Percentiles rank a stretch among this genome's conserved stretches.
Conservation (phyloP, 1,140 invertebrate genomes). For the Aplysia californica region DNA sequence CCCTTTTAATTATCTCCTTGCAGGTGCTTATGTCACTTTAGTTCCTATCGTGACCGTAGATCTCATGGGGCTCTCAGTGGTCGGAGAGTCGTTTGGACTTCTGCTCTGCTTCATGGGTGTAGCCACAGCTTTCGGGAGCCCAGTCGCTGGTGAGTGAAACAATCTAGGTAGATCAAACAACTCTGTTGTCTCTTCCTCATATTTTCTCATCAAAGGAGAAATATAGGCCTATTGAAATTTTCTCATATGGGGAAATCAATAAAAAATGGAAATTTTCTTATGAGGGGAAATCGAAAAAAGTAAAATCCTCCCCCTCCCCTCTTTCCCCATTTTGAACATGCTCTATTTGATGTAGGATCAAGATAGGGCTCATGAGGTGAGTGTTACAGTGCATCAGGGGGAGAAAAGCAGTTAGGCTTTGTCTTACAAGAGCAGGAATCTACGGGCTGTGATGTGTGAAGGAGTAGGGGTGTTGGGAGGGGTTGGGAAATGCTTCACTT, state of each 20-base stretch:
- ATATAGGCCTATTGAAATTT: not conserved
- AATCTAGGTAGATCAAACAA: not conserved
- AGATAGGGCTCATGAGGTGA: no score
- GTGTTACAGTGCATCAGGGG: no score
- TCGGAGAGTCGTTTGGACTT: not conserved
- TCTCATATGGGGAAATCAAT: not conserved
- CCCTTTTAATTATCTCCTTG: no score
- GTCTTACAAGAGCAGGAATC: no score
- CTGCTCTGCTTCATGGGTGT: conserved; percentile 16
- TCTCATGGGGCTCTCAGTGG: not conserved
- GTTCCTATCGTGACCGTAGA: conserved; percentile 17
- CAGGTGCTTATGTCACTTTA: conserved; percentile 17
- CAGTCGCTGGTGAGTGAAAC: conserved; percentile 7
- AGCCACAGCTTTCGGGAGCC: conserved; percentile 18
- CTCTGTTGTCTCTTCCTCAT: not conserved
- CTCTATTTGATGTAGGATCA: no score
- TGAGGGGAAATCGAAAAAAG: not conserved
- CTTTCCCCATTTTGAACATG: not conserved
- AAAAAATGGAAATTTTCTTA: not conserved
- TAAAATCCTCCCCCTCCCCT: not conserved
- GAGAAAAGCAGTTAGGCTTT: no score
- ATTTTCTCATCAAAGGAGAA: not conserved
- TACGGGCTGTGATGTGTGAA: no score
- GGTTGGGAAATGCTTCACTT: no score
- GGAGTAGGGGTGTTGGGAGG: no score